Base-by-base conservation (phyloP, 2,888 invertebrate genomes). In the Agonopterix arenella region DNA sequence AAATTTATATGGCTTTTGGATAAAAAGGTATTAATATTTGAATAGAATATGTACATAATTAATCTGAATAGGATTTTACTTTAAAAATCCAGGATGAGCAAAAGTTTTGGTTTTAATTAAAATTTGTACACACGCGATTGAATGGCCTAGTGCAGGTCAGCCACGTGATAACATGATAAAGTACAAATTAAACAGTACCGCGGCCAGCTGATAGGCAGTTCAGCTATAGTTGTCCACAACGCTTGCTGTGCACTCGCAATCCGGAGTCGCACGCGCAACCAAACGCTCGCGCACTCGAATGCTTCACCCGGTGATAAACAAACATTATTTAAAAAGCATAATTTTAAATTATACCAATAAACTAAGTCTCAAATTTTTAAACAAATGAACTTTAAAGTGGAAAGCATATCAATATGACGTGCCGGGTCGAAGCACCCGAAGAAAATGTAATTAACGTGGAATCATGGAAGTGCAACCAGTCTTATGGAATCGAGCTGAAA, bases 341-440 rank as follows among this genome's bases (percentile, higher is more conserved):
- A 53, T 7, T 28, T 5, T 28, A 28, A 28, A 28, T 28, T 28
- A 28, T 28, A 28, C 28, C 28, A 28, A 28, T 28, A 28, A 28
- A 28, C 28, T 28, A 7, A 28, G 28, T 28, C 28, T 28, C 28
- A 28, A 28, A 68, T 59, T 64, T 56, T 60, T 65, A 64, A 80
- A 73, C 77, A 73, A 81, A 82, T 81, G 77, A 76, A 76, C 74
- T 56, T 57, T 72, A 76, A 62, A 73, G 75, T 77, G 75, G 54
- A 59, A 59, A 61, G 56, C 66, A 70, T 64, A 61, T 68, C 77
- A 88, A 84, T 72, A 89, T 89, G 89, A 88, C 86, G 76, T 71
- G 85, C 61, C 80, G 84, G 81, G 84, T 84, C 71, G 88, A 86
- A 66, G 82, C 78, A 65, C 84, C 84, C 78, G 82, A 74, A 61